Percentiles rank a stretch among this genome's conserved stretches.
These are phyloP conservation scores for Falco columbarius DNA, from an alignment of 2,797 vertebrate species.

Conservation along the genomic window DNA sequence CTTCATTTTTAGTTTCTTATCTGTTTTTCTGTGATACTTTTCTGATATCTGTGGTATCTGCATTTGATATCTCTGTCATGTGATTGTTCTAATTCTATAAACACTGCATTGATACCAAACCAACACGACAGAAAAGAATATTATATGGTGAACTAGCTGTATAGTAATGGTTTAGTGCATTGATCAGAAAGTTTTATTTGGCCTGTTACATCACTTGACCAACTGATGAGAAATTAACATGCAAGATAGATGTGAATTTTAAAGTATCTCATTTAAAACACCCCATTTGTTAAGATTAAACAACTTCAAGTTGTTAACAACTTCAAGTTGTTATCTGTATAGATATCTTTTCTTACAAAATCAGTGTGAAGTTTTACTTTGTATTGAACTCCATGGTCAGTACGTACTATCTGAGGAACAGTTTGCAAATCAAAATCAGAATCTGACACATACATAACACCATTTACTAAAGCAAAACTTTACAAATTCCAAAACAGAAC, in stretches of 20 bases:
- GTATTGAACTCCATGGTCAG: background rate
- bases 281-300: background rate
- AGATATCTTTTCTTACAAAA: background rate
- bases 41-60: background rate
- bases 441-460: background rate
- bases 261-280: background rate
- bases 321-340: background rate
- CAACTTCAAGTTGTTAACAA: background rate
- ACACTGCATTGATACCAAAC: background rate
- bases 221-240: background rate
- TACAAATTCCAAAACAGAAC: background rate
- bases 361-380: background rate
- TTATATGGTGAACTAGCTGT: background rate
- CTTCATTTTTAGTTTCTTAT: background rate
- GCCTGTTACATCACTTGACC: background rate
- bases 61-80: background rate
- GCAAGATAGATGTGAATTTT: background rate
- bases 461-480: background rate
- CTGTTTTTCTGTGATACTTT: slow-evolving; percentile 4
- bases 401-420: background rate
- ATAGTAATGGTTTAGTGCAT: background rate
- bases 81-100: background rate
- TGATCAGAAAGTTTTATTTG: background rate
- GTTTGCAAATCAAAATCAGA: background rate
- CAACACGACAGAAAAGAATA: background rate